phyloP scores from a whole-genome alignment of 2,888 invertebrate species.

The Rhingia rostrata region DNA sequence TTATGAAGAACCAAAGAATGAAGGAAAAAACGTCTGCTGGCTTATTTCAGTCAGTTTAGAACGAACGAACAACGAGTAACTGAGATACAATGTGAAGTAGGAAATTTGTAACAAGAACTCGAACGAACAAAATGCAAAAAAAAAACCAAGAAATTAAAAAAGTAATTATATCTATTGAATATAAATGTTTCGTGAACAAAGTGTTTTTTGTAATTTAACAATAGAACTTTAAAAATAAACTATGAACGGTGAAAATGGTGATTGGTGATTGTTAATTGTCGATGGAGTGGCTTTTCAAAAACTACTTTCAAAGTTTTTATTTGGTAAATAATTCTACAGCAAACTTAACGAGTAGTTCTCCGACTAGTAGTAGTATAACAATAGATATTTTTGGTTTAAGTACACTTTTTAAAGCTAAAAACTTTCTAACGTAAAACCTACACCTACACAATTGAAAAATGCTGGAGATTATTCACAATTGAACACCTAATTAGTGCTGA shows the following conservation, averaged over 20 bases:
- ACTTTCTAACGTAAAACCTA: too few relatives aligned
- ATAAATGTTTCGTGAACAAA: background rate
- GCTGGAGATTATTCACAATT: too few relatives aligned
- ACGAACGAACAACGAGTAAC: constrained; percentile 15
- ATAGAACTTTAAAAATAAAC: background rate
- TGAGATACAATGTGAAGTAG: constrained; percentile 34
- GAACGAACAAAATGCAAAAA: constrained; percentile 73
- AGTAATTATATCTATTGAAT: constrained; percentile 2
- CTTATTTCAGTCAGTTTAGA: constrained; percentile 25
- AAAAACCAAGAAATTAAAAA: constrained; percentile 60
- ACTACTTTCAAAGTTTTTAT: too few relatives aligned
- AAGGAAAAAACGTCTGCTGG: constrained; percentile 13
- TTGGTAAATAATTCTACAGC: too few relatives aligned
- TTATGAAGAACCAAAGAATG: too few relatives aligned
- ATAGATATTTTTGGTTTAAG: too few relatives aligned
- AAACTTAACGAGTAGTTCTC: too few relatives aligned
- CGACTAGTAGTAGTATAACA: too few relatives aligned
- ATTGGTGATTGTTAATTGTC: background rate
- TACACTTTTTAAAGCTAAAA: too few relatives aligned
- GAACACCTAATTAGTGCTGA: too few relatives aligned
- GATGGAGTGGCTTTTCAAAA: too few relatives aligned
- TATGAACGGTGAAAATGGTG: background rate
- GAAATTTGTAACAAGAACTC: constrained; percentile 58
- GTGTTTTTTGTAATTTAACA: background rate
- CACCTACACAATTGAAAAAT: too few relatives aligned